phyloP scores from a whole-genome alignment of 2,797 vertebrate genomes.

The Hapalemur alaotrensis region DNA sequence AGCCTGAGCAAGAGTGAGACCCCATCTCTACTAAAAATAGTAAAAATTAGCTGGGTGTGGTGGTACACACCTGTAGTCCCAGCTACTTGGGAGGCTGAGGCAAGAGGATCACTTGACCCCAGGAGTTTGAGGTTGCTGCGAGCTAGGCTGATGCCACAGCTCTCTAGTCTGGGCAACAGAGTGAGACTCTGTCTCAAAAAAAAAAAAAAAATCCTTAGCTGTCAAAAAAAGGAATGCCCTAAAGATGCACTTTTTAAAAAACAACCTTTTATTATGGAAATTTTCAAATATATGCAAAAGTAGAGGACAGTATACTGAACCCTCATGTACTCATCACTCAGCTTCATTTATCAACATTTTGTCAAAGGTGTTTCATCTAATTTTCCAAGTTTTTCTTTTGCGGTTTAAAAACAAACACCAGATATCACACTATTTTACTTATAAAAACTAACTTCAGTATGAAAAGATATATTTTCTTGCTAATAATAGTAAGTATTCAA shows the following conservation, averaged over 20 bases:
- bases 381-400: background rate
- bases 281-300: conserved; percentile 29
- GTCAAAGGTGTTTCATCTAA: background rate
- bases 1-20: no score
- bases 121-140: no score
- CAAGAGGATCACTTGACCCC: no score
- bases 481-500: background rate
- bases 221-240: background rate
- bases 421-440: conserved; percentile 16
- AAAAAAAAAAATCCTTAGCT: background rate
- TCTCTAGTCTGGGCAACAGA: no score
- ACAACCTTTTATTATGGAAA: background rate
- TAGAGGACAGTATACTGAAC: background rate
- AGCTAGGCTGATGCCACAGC: no score
- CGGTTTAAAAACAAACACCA: conserved; percentile 11
- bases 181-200: no score
- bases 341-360: conserved; percentile 33
- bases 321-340: background rate
- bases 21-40: no score
- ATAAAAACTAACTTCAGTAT: conserved; percentile 43
- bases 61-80: no score
- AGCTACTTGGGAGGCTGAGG: no score
- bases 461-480: conserved; percentile 7
- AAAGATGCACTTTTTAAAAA: background rate
- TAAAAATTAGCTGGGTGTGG: no score